Base-by-base conservation (phyloP, 2,888 invertebrate genomes). In the Sturmia bella region DNA sequence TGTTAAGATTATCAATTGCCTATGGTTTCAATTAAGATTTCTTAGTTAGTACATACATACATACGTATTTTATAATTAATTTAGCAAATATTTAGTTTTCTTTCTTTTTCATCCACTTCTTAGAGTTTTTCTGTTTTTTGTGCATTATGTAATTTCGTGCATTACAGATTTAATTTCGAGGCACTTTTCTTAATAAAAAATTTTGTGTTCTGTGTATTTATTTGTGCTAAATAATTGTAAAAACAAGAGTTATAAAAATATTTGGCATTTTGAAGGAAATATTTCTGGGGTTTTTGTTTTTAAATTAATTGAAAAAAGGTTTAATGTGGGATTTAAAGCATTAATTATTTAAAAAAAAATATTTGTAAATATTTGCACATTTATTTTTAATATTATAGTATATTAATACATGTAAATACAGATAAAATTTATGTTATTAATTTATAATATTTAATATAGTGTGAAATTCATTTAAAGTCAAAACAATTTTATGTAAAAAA, bases 131-230 rank as follows among this genome's bases (percentile, higher is more conserved):
- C 50, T 66, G 13, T 72, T 73, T 41, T 76, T 82, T 82, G 82
- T 84, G 68, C 72, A 70, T 74, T 69, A 72, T 76, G 24, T 83
- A 81, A 74, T 82, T 78, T 82, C 78, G 78, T 78, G 82, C 82
- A 61, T 75, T 78, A 82, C 37, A 80, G 68, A 70, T 61, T 75
- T 70, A 50, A 7, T 77, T 73, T 83, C 83, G 74, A 85, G 83
- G 74, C 86, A 84, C 85, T 84, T 84, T 77, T 81, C 66, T 72
- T 39, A 64, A 61, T 54, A 70, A 32, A 1, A 70, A 59, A 27
- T 50, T 69, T 43, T 57, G 45, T 37, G 41, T 54, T 68, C 66
- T 52, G 7, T 27, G 32, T 19, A 15, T 48, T 70, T 39, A 13
- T 27, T 69, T 32, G 32, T 32, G 32, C 32, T 32, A 7, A 43